These are phyloP conservation scores for Dascillus cervinus DNA, from an alignment of 2,888 invertebrate species.

Conservation along the genomic window DNA sequence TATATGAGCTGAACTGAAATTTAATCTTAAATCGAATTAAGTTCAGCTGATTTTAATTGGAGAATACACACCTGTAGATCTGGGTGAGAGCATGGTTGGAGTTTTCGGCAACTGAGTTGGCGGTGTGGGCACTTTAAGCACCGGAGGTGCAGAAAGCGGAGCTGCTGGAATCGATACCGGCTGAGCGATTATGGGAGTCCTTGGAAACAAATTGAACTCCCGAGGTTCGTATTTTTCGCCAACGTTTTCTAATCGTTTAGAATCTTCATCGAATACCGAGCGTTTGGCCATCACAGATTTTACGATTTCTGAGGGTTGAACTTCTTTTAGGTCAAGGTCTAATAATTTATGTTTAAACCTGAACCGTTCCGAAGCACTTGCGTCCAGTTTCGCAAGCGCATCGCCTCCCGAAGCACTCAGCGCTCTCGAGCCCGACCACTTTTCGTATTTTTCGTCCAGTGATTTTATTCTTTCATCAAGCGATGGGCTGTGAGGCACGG, in stretches of 20 bases:
- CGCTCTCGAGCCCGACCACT: slow-evolving; percentile 70
- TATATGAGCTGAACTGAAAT: too few relatives aligned
- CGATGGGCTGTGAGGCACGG: slow-evolving; percentile 63
- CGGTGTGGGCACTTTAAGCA: slow-evolving; percentile 24
- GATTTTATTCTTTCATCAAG: slow-evolving; percentile 88
- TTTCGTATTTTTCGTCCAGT: slow-evolving; percentile 88
- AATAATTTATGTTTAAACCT: slow-evolving; percentile 65
- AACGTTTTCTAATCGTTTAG: slow-evolving; percentile 83
- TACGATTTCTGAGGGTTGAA: slow-evolving; percentile 90
- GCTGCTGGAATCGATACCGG: slow-evolving; percentile 9
- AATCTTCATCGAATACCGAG: slow-evolving; percentile 94
- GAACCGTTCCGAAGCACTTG: slow-evolving; percentile 47
- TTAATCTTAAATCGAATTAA: not conserved
- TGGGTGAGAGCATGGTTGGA: slow-evolving; percentile 35
- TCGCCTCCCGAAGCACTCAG: slow-evolving; percentile 50
- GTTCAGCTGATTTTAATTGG: not conserved
- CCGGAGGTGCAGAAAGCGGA: slow-evolving; percentile 19
- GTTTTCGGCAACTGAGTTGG: slow-evolving; percentile 31
- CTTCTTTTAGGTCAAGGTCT: slow-evolving; percentile 68
- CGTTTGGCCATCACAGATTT: slow-evolving; percentile 85
- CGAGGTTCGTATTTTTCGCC: slow-evolving; percentile 72
- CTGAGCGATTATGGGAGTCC: slow-evolving; percentile 19
- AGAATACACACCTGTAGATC: slow-evolving; percentile 30
- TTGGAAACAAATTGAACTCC: slow-evolving; percentile 44
- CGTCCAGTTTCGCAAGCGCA: slow-evolving; percentile 46